Percentiles rank a stretch among this genome's conserved stretches.
These are phyloP conservation scores for Ammodytes dubius DNA, from an alignment of 2,113 vertebrate species.

Conservation along the genomic window DNA sequence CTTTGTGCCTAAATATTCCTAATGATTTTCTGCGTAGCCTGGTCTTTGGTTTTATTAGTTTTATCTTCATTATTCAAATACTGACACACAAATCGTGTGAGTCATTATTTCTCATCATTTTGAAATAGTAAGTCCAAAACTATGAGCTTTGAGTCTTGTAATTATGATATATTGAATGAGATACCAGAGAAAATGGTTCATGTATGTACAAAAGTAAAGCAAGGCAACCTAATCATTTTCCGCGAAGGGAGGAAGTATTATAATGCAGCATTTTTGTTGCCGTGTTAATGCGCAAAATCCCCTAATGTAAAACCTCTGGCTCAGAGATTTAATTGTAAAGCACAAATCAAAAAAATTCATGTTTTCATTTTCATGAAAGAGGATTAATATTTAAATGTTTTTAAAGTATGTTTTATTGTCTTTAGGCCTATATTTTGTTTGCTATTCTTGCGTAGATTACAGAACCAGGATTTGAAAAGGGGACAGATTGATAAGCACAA, in stretches of 20 bases:
- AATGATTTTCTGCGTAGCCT: too few species aligned
- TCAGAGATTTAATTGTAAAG: not conserved
- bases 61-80: not conserved
- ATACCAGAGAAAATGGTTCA: not conserved
- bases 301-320: not conserved
- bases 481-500: not conserved
- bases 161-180: not conserved
- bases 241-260: not conserved
- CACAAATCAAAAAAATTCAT: not conserved
- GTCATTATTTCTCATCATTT: not conserved
- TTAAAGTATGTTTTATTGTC: not conserved
- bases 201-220: not conserved
- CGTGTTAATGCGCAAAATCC: not conserved
- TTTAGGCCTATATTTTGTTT: not conserved
- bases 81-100: not conserved
- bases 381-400: not conserved
- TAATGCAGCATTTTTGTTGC: not conserved
- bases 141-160: not conserved
- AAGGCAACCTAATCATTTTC: not conserved
- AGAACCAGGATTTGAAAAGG: conserved; percentile 3
- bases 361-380: not conserved
- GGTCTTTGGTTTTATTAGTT: not conserved
- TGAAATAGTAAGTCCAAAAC: not conserved
- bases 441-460: not conserved
- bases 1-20: not conserved